Percentiles rank a stretch among this genome's conserved stretches.
These are phyloP conservation scores for Colinus virginianus DNA, from an alignment of 2,113 vertebrate genomes.

Conservation along the genomic window DNA sequence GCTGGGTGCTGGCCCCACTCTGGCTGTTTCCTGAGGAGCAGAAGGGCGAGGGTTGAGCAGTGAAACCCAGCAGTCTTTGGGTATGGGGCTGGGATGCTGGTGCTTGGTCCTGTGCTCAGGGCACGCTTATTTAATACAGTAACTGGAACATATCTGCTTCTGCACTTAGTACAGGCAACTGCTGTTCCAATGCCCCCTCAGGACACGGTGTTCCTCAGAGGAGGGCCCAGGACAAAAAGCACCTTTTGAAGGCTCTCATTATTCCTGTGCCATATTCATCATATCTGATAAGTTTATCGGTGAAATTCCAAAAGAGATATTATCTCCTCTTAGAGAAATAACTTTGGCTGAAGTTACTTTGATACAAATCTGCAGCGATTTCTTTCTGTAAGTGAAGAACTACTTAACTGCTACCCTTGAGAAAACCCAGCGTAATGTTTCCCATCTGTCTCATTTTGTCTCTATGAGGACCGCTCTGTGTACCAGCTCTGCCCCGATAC, in stretches of 20 bases:
- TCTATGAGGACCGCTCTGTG: not conserved
- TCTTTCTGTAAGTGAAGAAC: slow-evolving; percentile 24
- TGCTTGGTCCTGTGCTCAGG: accelerated
- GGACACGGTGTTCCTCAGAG: not conserved
- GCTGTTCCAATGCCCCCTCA: not conserved
- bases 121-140: not conserved
- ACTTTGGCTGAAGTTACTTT: not conserved
- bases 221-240: not conserved
- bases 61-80: not conserved
- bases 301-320: slow-evolving; percentile 19
- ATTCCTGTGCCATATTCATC: slow-evolving; percentile 1
- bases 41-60: not conserved
- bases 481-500: not conserved
- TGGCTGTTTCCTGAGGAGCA: not conserved
- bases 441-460: slow-evolving; percentile 4
- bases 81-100: accelerated
- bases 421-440: slow-evolving; percentile 2
- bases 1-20: not conserved
- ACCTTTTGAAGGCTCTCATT: slow-evolving; percentile 42
- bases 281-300: slow-evolving; percentile 6
- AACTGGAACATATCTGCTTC: not conserved
- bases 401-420: not conserved
- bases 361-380: slow-evolving; percentile 12
- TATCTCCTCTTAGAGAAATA: slow-evolving; percentile 25
- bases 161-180: not conserved